A percentile compares a stretch with the other conserved stretches of the same genome.
Conservation (phyloP, 2,888 invertebrate species). For the Troides helena region DNA sequence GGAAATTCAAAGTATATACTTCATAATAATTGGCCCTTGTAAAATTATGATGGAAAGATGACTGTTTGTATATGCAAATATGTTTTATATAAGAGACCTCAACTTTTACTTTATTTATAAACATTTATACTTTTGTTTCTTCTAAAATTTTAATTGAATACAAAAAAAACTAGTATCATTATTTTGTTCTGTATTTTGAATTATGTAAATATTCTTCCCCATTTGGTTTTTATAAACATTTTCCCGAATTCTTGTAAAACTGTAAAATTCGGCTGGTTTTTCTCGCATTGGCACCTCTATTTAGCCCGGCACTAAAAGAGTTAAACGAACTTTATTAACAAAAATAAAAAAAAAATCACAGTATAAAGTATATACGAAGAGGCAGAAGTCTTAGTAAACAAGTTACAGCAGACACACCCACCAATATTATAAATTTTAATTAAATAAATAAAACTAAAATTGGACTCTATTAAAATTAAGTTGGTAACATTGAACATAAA, state of each 20-base stretch:
- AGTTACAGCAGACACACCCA: too few relatives aligned
- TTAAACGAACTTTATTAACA: neutral
- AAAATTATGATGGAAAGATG: slow-evolving; percentile 1
- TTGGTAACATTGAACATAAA: too few relatives aligned
- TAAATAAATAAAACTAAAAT: too few relatives aligned
- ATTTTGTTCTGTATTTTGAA: neutral
- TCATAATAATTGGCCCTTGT: slow-evolving; percentile 1
- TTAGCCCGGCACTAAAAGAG: neutral
- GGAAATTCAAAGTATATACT: slow-evolving; percentile 13
- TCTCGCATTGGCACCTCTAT: neutral
- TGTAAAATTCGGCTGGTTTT: neutral
- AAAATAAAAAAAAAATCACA: too few relatives aligned
- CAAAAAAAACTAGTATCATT: neutral
- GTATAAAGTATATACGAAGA: too few relatives aligned
- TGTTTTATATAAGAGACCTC: neutral
- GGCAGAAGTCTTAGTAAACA: too few relatives aligned
- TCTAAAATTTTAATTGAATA: neutral
- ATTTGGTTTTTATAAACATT: slow-evolving; percentile 10
- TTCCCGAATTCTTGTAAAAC: neutral
- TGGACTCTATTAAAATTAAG: too few relatives aligned
- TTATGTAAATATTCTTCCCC: slow-evolving; percentile 3
- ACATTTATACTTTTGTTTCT: neutral
- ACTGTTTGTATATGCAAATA: slow-evolving; percentile 8
- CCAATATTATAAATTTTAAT: too few relatives aligned
- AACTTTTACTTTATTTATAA: neutral